Base-by-base conservation (phyloP, 2,888 invertebrate genomes). In the Hemistola chrysoprasaria region DNA sequence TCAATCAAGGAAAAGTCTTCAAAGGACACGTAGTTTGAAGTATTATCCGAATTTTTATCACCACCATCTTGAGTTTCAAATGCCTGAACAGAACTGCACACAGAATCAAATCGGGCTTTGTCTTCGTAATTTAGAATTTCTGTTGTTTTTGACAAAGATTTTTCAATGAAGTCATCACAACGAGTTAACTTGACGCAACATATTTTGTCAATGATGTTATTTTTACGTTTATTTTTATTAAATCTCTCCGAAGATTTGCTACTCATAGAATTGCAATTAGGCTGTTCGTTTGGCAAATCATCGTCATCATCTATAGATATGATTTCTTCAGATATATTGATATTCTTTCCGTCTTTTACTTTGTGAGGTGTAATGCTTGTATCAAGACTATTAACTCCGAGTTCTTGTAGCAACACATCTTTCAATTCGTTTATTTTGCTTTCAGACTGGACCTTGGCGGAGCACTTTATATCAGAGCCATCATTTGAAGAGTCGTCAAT, bases 401-500 rank as follows among this genome's bases (percentile, higher is more conserved):
- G 61, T 38, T 78, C 72, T 50, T 62, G 50, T 5, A 75, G 41
- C 32, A 76, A 46, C 33, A 63, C 53, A 42, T 63, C 56, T 46
- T 69, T 73, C 1, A 75, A 50, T 34, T 61, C 55, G 31, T 51
- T 41, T 9, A 77, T 65, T 40, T 65, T 61, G 11, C 50, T 53
- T 24, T 51, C 33, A 16, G 51, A 31, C 11, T 40, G 22, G 8
- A 33, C 3, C 26, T 10, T 32, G 26, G 11, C 20, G 6, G 5
- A 5, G n/a, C 28, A 11, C 16, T 37, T 28, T 21, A 20, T 6
- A 10, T 40, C 26, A 5, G 40, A 26, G 44, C 59, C 63, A 8
- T 80, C 78, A 52, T 66, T 71, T 5, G 75, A 73, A 2, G 77
- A 77, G 46, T 78, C 78, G 37, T 79, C 75, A 27, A 79, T 65